Evolutionary conservation across 2,888 invertebrate genomes (phyloP), one percentile per base, ranked within the genome.

Genomic region (Philaethria dido): DNA sequence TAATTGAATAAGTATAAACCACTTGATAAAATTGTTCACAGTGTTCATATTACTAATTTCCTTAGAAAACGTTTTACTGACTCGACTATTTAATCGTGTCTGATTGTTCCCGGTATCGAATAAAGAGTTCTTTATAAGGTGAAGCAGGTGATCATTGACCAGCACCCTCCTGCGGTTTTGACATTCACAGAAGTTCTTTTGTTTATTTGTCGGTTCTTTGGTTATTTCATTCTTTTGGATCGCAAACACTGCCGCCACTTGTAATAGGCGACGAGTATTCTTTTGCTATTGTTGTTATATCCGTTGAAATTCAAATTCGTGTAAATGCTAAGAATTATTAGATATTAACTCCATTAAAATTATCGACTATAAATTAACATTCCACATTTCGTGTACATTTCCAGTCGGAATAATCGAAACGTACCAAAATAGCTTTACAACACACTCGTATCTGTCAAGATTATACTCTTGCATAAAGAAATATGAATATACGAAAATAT

Each of bases 401-500:
- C 55, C 29, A 39, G 33, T 33, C 54, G 54, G 11, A 48, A 29
- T 61, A 22, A 57, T 36, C 55, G 45, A 33, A 48, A 57, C 33
- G 33, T 13, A 55, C 33, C 60, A 62, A 50, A 67, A n/a, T 60
- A 54, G 13, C 47, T 33, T 57, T 48, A 48, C 39, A 22, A 65
- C 48, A 63, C 64, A 63, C 45, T 70, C 68, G 82, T 82, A 82
- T 82, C 83, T 85, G 82, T 85, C 83, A 84, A 81, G 80, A 81
- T 81, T 82, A 85, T 84, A 75, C 77, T 77, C 79, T 80, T 74
- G 78, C 80, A 80, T 82, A 80, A 72, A 72, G 70, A 75, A 77
- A 72, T 73, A 77, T 73, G 73, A 77, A 77, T 75, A 84, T 85
- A 81, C 78, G 80, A 81, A 78, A 75, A 84, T 85, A 85, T 83